phyloP scores from a whole-genome alignment of 2,113 vertebrate species.

The Vombatus ursinus region DNA sequence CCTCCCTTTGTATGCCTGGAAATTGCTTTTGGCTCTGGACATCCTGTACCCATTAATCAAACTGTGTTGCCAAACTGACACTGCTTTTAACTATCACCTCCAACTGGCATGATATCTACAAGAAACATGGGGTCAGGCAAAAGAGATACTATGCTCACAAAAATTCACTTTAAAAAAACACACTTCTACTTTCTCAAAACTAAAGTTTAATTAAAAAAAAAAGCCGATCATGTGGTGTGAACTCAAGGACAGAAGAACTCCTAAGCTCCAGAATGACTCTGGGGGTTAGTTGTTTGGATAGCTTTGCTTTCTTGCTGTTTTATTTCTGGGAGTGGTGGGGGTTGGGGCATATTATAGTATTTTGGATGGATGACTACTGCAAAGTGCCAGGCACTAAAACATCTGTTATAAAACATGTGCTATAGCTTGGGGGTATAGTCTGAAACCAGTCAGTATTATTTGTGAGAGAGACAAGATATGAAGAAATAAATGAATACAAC shows the following conservation, averaged over 20 bases:
- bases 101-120: not conserved
- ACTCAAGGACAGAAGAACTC: slow-evolving; percentile 65
- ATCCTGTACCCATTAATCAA: not conserved
- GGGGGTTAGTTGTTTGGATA: slow-evolving; percentile 48
- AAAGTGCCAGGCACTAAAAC: slow-evolving; percentile 83
- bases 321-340: slow-evolving; percentile 69
- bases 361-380: slow-evolving; percentile 81
- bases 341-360: slow-evolving; percentile 71
- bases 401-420: slow-evolving; percentile 85
- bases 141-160: not conserved
- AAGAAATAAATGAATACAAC: slow-evolving; percentile 77
- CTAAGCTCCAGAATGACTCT: slow-evolving; percentile 58
- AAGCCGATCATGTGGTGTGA: slow-evolving; percentile 60
- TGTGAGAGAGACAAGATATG: slow-evolving; percentile 78
- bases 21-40: not conserved
- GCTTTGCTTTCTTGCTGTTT: slow-evolving; percentile 78
- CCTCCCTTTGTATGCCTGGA: not conserved
- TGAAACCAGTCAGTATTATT: slow-evolving; percentile 79
- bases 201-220: slow-evolving; percentile 60
- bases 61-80: not conserved
- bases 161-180: not conserved
- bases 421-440: slow-evolving; percentile 79
- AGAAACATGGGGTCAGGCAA: not conserved
- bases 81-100: not conserved
- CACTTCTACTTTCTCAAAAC: slow-evolving; percentile 53